These are phyloP conservation scores for Drosophila tanythrix DNA, from an alignment of 2,888 invertebrate genomes.

Conservation along the genomic window DNA sequence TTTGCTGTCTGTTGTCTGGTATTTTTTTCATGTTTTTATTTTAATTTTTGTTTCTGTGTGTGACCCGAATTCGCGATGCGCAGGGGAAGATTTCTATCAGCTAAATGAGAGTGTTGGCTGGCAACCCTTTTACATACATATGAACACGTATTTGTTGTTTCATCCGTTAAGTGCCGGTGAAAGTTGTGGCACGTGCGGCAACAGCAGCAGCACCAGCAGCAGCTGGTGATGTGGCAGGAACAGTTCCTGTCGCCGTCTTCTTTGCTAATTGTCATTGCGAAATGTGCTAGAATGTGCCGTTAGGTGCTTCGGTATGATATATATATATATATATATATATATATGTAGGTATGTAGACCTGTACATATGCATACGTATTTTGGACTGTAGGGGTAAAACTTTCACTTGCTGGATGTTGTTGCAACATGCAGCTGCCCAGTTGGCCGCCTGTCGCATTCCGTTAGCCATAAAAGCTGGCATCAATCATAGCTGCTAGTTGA, in stretches of 20 bases:
- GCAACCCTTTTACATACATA: slow-evolving; percentile 44
- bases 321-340: background rate
- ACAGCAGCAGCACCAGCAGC: slow-evolving; percentile 13
- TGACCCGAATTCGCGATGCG: slow-evolving; percentile 44
- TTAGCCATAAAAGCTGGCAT: slow-evolving; percentile 78
- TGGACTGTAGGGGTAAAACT: slow-evolving; percentile 23
- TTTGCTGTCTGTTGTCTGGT: slow-evolving; percentile 13
- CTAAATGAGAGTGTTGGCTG: slow-evolving; percentile 53
- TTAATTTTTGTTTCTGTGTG: background rate
- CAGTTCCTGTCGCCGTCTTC: slow-evolving; percentile 19
- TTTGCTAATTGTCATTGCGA: slow-evolving; percentile 25
- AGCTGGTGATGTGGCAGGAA: slow-evolving; percentile 26
- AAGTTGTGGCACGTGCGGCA: slow-evolving; percentile 56
- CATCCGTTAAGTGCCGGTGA: slow-evolving; percentile 29
- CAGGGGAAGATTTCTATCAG: slow-evolving; percentile 72
- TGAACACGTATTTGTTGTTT: background rate
- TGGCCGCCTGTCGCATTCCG: slow-evolving; percentile 52
- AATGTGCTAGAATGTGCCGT: slow-evolving; percentile 43
- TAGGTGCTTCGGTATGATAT: slow-evolving; percentile 33
- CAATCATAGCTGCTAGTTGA: slow-evolving; percentile 67
- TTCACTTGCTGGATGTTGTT: slow-evolving; percentile 39
- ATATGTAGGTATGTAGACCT: background rate
- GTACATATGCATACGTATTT: background rate
- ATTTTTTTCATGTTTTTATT: background rate
- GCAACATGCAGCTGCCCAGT: slow-evolving; percentile 31